Evolutionary conservation across 2,888 invertebrate genomes (phyloP), one percentile per base, ranked within the genome.

Genomic region (Punctoribates punctum): DNA sequence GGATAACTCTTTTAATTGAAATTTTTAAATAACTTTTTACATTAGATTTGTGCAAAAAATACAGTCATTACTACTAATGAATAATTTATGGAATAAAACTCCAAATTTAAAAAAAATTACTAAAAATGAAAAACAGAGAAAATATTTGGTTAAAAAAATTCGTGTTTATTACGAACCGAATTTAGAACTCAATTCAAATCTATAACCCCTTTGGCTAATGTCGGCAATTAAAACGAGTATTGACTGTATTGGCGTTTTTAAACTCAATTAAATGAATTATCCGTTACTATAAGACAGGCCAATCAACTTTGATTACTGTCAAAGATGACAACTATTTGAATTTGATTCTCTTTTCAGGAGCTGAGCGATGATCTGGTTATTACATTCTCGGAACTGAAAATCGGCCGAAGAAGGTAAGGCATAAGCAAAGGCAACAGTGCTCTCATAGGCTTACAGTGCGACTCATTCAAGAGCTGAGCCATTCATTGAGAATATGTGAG

Each of bases 381-480:
- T 73, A 78, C 79, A 9, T 79, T 75, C 65, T 77, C 77, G 70
- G 79, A 79, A 73, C 9, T 79, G 60, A 79, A 79, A 79, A 79
- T 79, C 13, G 76, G 76, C 25, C 73, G 76, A 27, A 74, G 79
- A 75, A 78, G 77, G 79, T 79, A 75, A 29, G 78, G n/a, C n/a
- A n/a, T n/a, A n/a, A n/a, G n/a, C n/a, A n/a, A n/a, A n/a, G 42
- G 42, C 42, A 42, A 8, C 42, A 42, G 9, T 42, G 9, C 42
- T 42, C 8, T 42, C 77, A 62, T 15, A 23, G 29, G 9, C 29
- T 27, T 54, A 54, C 20, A 5, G n/a, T 8, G 15, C 13, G 51
- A 51, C n/a, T 51, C n/a, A 51, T 51, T 51, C n/a, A 51, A 13
- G 5, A 6, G n/a, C 6, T 60, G 2, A 51, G n/a, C n/a, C n/a